These are phyloP conservation scores for Psilopsiagon aurifrons DNA, from an alignment of 2,113 vertebrate species.

Conservation along the genomic window DNA sequence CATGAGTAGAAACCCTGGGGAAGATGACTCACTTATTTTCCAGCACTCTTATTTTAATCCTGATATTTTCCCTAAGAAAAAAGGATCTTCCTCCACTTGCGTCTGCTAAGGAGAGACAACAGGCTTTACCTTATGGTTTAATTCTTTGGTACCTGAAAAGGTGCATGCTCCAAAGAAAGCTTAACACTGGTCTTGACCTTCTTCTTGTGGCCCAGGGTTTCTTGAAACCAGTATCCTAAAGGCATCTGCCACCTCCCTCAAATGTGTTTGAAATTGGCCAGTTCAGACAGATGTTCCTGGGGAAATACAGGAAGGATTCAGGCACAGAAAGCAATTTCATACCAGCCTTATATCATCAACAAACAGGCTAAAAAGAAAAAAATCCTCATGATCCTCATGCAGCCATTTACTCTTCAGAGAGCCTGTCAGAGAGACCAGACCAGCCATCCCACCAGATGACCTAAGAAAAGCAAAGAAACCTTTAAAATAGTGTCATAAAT, in stretches of 20 bases:
- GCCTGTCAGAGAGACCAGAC: neutral
- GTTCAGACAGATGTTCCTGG: accelerated
- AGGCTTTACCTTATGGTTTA: neutral
- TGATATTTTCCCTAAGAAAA: neutral
- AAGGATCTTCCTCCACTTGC: neutral
- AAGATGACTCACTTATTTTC: neutral
- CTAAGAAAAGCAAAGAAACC: neutral
- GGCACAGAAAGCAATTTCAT: neutral
- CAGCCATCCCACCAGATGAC: neutral
- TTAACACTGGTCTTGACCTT: neutral
- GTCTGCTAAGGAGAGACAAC: neutral
- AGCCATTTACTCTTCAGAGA: neutral
- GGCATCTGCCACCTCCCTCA: neutral
- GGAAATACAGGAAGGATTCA: neutral
- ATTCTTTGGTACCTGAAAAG: neutral
- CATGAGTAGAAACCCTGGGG: neutral
- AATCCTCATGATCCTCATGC: neutral
- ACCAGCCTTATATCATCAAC: neutral
- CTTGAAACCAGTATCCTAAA: neutral
- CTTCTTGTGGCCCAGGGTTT: neutral
- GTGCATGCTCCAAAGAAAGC: neutral
- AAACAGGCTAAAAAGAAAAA: neutral
- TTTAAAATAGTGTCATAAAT: neutral
- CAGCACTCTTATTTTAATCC: neutral
- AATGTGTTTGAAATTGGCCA: neutral